Percentiles rank a stretch among this genome's conserved stretches.
Evolutionary conservation across 1,140 invertebrate species (phyloP).

Genomic region (Oryctes rhinoceros): DNA sequence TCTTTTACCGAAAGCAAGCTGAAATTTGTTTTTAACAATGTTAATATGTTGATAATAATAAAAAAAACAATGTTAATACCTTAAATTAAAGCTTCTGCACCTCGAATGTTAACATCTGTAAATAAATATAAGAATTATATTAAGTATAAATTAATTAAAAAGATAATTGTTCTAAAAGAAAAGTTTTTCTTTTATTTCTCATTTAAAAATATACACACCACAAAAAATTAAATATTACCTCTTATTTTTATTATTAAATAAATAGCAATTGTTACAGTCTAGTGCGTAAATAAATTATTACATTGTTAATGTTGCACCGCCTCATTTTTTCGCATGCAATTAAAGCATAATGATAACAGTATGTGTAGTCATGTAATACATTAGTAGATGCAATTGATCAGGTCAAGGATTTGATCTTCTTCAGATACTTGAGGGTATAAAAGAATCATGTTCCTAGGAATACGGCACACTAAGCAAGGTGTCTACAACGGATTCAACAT

Average conservation of each 20-base stretch:
- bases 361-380: not conserved
- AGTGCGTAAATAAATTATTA: not conserved
- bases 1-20: no score
- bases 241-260: not conserved
- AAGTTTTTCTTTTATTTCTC: no score
- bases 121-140: no score
- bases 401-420: constrained; percentile 36
- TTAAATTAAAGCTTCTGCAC: no score
- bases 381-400: constrained; percentile 6
- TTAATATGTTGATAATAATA: no score
- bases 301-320: not conserved
- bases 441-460: not conserved
- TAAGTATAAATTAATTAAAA: no score
- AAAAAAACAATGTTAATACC: no score
- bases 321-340: not conserved
- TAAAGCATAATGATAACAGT: not conserved
- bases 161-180: no score
- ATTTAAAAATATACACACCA: no score
- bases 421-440: constrained; percentile 29
- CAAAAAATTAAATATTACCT: no score
- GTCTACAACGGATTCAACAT: constrained; percentile 23
- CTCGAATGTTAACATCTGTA: no score
- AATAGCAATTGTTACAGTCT: not conserved
- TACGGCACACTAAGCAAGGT: constrained; percentile 12
- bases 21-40: no score